A percentile compares a stretch with the other conserved stretches of the same genome.
Conservation (phyloP, 2,113 vertebrate species). For the Sardina pilchardus region DNA sequence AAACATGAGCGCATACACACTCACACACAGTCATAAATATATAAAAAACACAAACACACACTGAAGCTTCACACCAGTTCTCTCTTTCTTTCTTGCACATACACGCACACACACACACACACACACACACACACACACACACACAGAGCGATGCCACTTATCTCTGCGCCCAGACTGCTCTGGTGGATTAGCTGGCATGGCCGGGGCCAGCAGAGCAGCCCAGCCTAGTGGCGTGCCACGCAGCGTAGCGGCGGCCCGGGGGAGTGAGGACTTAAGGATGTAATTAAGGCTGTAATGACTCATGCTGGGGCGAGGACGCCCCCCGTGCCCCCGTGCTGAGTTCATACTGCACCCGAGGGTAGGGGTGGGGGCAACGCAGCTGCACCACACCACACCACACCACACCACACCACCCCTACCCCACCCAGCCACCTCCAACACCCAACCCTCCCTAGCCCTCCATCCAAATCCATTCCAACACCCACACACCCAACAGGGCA, state of each 20-base stretch:
- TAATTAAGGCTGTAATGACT: slow-evolving; percentile 64
- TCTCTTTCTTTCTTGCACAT: slow-evolving; percentile 26
- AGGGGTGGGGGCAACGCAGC: neutral
- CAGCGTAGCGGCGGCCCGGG: no score
- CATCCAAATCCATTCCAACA: neutral
- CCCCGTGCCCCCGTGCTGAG: slow-evolving; percentile 24
- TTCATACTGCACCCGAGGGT: slow-evolving; percentile 18
- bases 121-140: slow-evolving; percentile 26
- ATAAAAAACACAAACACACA: neutral
- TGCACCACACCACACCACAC: slow-evolving; percentile 30
- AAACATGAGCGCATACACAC: slow-evolving; percentile 19
- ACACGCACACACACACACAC: slow-evolving; percentile 38
- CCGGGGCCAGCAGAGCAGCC: slow-evolving; percentile 21
- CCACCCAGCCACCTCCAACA: neutral
- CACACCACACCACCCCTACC: neutral
- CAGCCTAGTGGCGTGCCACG: no score
- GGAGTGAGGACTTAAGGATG: slow-evolving; percentile 45
- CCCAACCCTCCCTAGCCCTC: neutral
- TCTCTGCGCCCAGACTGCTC: slow-evolving; percentile 60
- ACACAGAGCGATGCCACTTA: slow-evolving; percentile 46
- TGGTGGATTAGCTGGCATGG: slow-evolving; percentile 60
- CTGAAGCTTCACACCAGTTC: neutral
- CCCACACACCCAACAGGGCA: neutral
- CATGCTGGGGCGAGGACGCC: slow-evolving; percentile 14
- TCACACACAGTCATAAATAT: slow-evolving; percentile 16